Base-by-base conservation (phyloP, 2,888 invertebrate species). In the Seira ritae region DNA sequence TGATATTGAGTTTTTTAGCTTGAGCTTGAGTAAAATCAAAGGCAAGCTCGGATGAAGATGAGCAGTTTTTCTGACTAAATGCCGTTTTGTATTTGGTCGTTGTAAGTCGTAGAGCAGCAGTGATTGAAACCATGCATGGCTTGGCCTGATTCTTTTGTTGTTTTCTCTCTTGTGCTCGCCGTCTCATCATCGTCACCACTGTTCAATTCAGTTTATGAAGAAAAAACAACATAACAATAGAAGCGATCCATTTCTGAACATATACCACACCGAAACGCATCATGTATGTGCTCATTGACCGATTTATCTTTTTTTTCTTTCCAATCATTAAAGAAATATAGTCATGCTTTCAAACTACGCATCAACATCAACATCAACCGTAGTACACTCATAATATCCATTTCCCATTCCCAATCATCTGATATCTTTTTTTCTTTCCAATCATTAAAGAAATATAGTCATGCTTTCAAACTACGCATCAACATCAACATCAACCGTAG, bases 71-170 rank as follows among this genome's bases (percentile, higher is more conserved):
- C n/a, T n/a, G n/a, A n/a, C n/a, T n/a, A n/a, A n/a, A n/a, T n/a
- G n/a, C n/a, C n/a, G n/a, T n/a, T n/a, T n/a, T n/a, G n/a, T n/a
- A n/a, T n/a, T n/a, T n/a, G n/a, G n/a, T n/a, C n/a, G n/a, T n/a
- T n/a, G n/a, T n/a, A n/a, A n/a, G n/a, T 60, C 60, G 42, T 42
- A 42, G 42, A 42, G 66, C 20, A 10, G 15, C 10, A 31, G 50
- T 70, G 70, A 31, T 62, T 24, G 72, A 74, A 66, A 74, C 65
- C 66, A 66, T 65, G 46, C 31, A 60, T 37, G 62, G 62, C 37
- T 37, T 73, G 73, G 60, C 73, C 73, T 73, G 65, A 73, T 73
- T 73, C 37, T 50, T 62, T 62, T 37, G 55, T 71, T 71, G 71
- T 71, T 71, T 55, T 71, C n/a, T 42, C 20, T 12, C 20, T 19